Evolutionary conservation across 2,113 vertebrate species (phyloP).

Genomic region (Lepidothrix coronata): DNA sequence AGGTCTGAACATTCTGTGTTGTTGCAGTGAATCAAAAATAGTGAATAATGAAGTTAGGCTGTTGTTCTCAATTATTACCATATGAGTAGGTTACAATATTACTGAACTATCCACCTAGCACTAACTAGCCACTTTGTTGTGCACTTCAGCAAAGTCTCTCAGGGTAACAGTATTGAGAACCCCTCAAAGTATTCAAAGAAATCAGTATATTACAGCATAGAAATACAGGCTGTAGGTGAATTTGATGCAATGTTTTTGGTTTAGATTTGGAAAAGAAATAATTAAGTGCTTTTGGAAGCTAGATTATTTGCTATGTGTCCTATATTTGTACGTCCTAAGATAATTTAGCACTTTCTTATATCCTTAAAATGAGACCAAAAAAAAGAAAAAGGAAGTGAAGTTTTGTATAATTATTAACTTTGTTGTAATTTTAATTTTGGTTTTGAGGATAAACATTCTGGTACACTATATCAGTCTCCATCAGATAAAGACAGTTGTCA

Average conservation of each 20-base stretch:
- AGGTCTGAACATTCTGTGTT: background rate
- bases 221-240: background rate
- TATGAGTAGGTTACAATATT: background rate
- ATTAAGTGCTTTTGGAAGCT: fast-evolving
- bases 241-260: background rate
- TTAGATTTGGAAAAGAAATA: background rate
- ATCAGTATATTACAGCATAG: background rate
- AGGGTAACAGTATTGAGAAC: background rate
- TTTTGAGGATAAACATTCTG: background rate
- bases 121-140: background rate
- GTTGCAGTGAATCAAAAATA: background rate
- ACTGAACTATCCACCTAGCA: background rate
- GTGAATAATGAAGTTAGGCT: background rate
- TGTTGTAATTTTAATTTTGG: background rate
- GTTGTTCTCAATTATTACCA: background rate
- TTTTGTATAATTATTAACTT: background rate
- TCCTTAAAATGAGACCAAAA: background rate
- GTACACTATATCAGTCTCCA: fast-evolving
- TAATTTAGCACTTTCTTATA: background rate
- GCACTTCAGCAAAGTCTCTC: background rate
- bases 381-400: background rate
- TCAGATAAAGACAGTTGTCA: background rate
- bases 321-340: background rate
- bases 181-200: background rate
- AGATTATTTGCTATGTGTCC: background rate